phyloP scores from a whole-genome alignment of 2,113 vertebrate species.

The Baryphthengus martii region DNA sequence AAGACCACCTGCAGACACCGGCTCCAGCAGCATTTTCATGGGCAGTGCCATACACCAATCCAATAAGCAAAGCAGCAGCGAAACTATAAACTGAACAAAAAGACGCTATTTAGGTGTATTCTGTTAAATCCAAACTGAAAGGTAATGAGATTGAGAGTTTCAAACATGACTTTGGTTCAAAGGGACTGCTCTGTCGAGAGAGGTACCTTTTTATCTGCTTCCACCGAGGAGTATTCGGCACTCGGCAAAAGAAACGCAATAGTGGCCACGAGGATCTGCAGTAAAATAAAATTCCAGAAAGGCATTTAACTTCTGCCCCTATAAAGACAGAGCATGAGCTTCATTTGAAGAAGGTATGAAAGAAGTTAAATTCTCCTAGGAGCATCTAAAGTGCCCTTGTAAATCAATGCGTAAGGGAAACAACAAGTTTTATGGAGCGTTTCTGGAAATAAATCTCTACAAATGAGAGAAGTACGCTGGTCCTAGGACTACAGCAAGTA shows the following conservation, averaged over 20 bases:
- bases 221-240: conserved; percentile 89
- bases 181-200: not conserved
- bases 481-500: not conserved
- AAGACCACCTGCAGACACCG: conserved; percentile 78
- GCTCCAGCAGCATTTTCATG: conserved; percentile 86
- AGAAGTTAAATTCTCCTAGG: not conserved
- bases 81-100: conserved; percentile 88
- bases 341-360: not conserved
- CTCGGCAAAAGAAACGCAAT: conserved; percentile 94
- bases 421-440: not conserved
- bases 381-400: not conserved
- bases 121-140: not conserved
- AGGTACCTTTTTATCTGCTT: conserved; percentile 95
- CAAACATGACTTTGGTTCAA: not conserved
- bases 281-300: conserved; percentile 8
- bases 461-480: not conserved
- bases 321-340: not conserved
- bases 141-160: not conserved
- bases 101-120: not conserved
- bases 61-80: conserved; percentile 91
- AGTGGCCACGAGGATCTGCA: conserved; percentile 95
- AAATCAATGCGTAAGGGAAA: fast-evolving
- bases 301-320: not conserved
- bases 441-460: not conserved
- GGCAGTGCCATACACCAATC: conserved; percentile 98